phyloP scores from a whole-genome alignment of 2,113 vertebrate genomes.

The Sinocyclocheilus maitianheensis region DNA sequence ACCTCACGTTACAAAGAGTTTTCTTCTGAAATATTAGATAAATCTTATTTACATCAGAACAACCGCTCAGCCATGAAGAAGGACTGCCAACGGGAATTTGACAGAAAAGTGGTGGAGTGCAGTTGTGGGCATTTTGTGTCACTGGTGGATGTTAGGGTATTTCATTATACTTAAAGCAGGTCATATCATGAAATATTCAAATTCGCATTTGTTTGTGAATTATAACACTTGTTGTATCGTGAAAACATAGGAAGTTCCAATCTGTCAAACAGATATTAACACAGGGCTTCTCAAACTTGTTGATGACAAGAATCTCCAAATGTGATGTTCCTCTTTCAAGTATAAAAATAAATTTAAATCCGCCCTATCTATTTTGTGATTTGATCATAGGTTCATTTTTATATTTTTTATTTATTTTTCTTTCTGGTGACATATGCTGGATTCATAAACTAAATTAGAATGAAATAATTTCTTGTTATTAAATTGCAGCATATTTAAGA shows the following conservation, averaged over 20 bases:
- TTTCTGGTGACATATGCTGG: neutral
- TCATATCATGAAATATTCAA: neutral
- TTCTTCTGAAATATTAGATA: conserved; percentile 35
- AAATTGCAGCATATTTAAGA: neutral
- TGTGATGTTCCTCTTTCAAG: neutral
- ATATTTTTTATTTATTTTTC: no score
- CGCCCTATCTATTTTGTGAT: neutral
- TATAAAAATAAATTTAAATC: neutral
- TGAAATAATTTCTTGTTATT: neutral
- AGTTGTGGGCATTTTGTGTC: neutral
- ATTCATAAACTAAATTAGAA: neutral
- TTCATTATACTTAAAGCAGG: neutral
- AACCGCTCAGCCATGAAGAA: conserved; percentile 32
- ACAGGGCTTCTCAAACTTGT: no score
- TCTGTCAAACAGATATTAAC: neutral
- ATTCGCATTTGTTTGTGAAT: neutral
- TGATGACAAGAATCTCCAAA: no score
- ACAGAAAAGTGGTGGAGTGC: neutral
- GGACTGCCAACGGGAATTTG: neutral
- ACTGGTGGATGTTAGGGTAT: neutral
- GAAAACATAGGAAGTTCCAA: neutral
- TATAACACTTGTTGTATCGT: neutral
- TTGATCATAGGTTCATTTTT: no score
- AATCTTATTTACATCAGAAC: conserved; percentile 19
- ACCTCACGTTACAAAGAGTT: conserved; percentile 25